Evolutionary conservation across 2,797 vertebrate species (phyloP), one percentile per base, ranked within the genome.

Genomic region (Champsocephalus gunnari): DNA sequence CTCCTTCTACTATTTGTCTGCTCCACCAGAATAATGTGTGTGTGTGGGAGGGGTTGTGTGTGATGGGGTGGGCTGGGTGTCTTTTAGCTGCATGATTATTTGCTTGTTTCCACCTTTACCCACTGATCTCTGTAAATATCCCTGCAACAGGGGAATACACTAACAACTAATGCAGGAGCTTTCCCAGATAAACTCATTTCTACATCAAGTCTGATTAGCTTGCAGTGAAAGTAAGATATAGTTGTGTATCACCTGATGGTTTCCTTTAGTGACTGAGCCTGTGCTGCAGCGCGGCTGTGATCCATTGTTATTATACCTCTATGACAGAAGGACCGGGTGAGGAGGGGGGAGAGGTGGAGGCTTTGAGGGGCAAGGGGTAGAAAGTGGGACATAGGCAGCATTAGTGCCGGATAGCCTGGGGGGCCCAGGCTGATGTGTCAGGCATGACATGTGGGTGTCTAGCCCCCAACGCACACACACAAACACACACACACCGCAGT

Each of bases 381-480:
- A 97, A 94, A 97, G 95, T 96, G 94, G 96, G 94, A 94, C 96
- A 96, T 96, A 82, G 95, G 93, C 94, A 93, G 92, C 94, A 95
- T 97, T 96, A 96, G 93, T 77, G 80, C 84, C 74, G 77, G 92
- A 96, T 95, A 93, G 96, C 96, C 96, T 2, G 86, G 85, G 92
- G 89, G 84, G 77, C 75, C 71, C 75, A 53, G 83, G 94, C 90
- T 93, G 94, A 95, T 94, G 91, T 95, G 90, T 92, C 93, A 94
- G 92, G 90, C 89, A 79, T 94, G 92, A 94, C 92, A 93, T 95
- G 93, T 94, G 92, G 94, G 94, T 92, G 93, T 94, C 94, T 94
- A 88, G 90, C 89, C 88, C 92, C 92, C 91, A 92, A 81, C 55
- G 7, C 77, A 41, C 55, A 5, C 77, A 41, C 80, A 41, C 66